Evolutionary conservation across 2,113 vertebrate species (phyloP).

Genomic region (Bucco capensis): DNA sequence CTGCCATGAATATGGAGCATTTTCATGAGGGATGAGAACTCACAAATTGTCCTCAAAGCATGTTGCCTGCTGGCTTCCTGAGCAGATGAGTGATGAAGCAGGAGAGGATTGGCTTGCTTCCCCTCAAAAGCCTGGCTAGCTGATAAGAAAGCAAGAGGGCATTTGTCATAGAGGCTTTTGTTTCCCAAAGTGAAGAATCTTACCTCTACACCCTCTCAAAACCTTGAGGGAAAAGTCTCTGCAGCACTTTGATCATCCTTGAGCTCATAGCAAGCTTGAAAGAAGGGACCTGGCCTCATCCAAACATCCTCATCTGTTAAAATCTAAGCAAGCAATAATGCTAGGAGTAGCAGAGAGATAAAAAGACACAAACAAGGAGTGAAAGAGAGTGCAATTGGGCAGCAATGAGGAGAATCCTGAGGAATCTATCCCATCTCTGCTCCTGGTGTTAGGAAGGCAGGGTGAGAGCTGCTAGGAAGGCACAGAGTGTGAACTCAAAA

Average conservation of each 20-base stretch:
- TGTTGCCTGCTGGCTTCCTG: not conserved
- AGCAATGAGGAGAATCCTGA: not conserved
- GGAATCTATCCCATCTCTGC: not conserved
- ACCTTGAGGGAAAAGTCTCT: not conserved
- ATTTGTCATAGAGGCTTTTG: not conserved
- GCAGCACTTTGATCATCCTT: not conserved
- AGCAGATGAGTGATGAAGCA: not conserved
- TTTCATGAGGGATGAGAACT: not conserved
- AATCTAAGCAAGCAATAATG: not conserved
- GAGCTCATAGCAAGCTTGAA: rapidly evolving
- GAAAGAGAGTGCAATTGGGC: not conserved
- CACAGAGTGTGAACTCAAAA: not conserved
- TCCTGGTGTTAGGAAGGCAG: not conserved
- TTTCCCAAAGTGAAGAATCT: not conserved
- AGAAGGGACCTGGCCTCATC: not conserved
- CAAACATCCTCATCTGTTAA: not conserved
- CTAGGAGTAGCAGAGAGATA: not conserved
- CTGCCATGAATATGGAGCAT: not conserved
- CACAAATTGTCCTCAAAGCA: not conserved
- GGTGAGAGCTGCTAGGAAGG: conserved; percentile 6
- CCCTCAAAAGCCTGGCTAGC: not conserved
- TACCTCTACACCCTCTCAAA: not conserved
- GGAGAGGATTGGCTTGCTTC: not conserved
- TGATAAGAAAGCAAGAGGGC: not conserved
- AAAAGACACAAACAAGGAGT: not conserved